These are phyloP conservation scores for Ophraella communa DNA, from an alignment of 2,888 invertebrate species.

Conservation along the genomic window DNA sequence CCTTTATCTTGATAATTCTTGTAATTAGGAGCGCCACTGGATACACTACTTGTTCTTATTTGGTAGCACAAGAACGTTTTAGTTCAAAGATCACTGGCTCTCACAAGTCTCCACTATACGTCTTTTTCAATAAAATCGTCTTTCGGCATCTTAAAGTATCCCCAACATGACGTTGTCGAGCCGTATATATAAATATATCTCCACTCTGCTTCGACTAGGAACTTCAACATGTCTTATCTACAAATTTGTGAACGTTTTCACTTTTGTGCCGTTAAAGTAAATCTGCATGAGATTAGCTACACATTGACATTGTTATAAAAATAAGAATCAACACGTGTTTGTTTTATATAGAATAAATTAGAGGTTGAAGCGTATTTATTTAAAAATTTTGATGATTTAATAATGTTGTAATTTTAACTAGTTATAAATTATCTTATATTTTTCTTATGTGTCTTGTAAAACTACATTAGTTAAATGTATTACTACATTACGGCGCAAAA, in stretches of 20 bases:
- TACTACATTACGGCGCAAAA: no score
- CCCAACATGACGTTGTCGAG: constrained; percentile 5
- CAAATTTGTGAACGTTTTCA: not conserved
- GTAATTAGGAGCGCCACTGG: not conserved
- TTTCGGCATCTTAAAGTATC: constrained; percentile 18
- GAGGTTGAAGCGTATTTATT: no score
- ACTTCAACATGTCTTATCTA: not conserved
- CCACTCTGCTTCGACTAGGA: not conserved
- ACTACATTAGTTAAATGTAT: no score
- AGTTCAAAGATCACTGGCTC: not conserved
- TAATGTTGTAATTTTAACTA: no score
- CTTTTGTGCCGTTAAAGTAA: not conserved
- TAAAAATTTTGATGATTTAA: no score
- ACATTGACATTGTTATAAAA: not conserved
- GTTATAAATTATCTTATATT: no score
- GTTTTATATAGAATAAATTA: no score
- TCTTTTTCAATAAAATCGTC: constrained; percentile 10
- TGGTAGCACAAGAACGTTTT: not conserved
- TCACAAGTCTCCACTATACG: not conserved
- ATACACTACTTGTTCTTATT: not conserved
- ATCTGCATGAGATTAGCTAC: not conserved
- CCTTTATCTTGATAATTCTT: not conserved
- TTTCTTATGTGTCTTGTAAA: no score
- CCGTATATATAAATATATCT: constrained; percentile 8
- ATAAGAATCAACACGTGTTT: not conserved